These are phyloP conservation scores for Globia sparganii DNA, from an alignment of 2,888 invertebrate genomes.

Conservation along the genomic window DNA sequence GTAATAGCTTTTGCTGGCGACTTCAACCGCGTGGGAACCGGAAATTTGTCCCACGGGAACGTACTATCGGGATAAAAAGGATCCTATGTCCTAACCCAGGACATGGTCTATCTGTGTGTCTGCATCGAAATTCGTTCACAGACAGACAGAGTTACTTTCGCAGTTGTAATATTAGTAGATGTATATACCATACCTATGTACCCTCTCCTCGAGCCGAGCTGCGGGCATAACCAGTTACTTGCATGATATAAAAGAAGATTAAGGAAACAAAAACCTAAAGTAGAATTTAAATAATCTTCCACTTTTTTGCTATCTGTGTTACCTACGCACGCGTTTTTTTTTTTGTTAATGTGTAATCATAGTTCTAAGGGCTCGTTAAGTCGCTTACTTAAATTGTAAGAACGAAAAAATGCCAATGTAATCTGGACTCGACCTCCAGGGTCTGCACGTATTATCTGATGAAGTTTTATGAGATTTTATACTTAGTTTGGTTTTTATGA, in stretches of 20 bases:
- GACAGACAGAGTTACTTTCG: neutral
- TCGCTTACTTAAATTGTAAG: neutral
- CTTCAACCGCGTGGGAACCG: too few relatives aligned
- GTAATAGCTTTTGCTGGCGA: neutral
- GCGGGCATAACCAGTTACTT: neutral
- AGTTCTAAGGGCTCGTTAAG: constrained; percentile 4
- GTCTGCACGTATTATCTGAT: neutral
- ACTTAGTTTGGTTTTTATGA: neutral
- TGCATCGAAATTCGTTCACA: neutral
- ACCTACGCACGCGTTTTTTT: neutral
- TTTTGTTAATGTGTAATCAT: neutral
- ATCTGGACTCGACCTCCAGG: neutral
- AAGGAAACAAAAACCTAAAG: too few relatives aligned
- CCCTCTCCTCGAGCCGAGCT: neutral
- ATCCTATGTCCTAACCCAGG: too few relatives aligned
- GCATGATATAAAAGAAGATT: neutral
- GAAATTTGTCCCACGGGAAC: too few relatives aligned
- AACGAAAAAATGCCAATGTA: neutral
- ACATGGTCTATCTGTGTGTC: neutral
- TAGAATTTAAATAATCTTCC: neutral
- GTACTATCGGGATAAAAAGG: too few relatives aligned
- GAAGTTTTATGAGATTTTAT: neutral
- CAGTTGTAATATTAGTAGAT: too few relatives aligned
- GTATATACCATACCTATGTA: neutral
- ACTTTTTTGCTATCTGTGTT: neutral